Conservation (phyloP, 2,888 invertebrate genomes). For the Calameuta pallipes region DNA sequence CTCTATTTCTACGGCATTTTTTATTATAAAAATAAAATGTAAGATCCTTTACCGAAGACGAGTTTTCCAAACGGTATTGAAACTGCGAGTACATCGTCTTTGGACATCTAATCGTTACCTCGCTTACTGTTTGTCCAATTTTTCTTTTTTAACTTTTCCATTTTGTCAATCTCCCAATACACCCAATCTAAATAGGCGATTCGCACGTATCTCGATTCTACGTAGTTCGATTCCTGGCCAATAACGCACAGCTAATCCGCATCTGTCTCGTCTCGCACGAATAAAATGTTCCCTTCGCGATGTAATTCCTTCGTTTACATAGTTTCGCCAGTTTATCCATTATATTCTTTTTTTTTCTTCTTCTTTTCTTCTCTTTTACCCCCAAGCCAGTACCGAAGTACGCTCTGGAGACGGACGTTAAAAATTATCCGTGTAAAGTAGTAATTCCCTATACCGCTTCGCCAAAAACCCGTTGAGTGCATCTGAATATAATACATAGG, state of each 20-base stretch:
- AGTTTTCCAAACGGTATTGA: constrained; percentile 33
- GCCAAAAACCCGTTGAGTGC: constrained; percentile 57
- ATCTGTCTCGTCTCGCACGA: constrained; percentile 11
- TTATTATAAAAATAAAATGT: constrained; percentile 64
- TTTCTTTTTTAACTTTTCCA: not conserved
- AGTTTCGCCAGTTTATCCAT: constrained; percentile 11
- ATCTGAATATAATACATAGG: constrained; percentile 64
- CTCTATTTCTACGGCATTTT: constrained; percentile 41
- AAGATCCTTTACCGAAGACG: constrained; percentile 60
- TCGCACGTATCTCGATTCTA: too few relatives aligned
- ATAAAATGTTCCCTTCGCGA: too few relatives aligned
- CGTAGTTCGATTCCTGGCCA: too few relatives aligned
- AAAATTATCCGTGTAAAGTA: constrained; percentile 2
- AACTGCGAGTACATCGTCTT: constrained; percentile 12
- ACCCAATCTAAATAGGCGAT: too few relatives aligned
- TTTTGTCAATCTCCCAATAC: constrained; percentile 11
- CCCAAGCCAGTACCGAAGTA: constrained; percentile 11
- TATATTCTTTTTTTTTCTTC: constrained; percentile 10
- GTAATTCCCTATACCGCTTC: constrained; percentile 34
- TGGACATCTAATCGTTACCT: constrained; percentile 1
- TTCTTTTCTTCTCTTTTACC: constrained; percentile 6
- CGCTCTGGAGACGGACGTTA: constrained; percentile 11
- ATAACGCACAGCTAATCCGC: not conserved
- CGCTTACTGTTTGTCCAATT: constrained; percentile 4
- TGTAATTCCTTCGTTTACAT: too few relatives aligned